Percentiles rank a stretch among this genome's conserved stretches.
These are phyloP conservation scores for Toxotes lorentzi DNA, from an alignment of 2,797 vertebrate genomes.

Conservation along the genomic window DNA sequence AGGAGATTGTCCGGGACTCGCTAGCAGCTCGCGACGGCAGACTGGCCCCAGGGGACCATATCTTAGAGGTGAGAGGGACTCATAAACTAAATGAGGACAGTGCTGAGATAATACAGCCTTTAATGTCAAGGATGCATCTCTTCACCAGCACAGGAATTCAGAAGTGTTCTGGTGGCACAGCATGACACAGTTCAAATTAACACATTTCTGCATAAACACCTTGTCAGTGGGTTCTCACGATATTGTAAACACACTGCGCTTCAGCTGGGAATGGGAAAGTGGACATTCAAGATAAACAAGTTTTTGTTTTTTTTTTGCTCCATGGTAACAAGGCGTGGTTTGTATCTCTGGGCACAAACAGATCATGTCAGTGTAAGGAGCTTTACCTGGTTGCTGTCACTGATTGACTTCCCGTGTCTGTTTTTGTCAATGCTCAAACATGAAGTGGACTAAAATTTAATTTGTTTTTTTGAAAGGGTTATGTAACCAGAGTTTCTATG, in stretches of 20 bases:
- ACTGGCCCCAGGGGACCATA: conserved; percentile 94
- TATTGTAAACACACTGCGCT: conserved; percentile 54
- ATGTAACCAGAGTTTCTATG: not conserved
- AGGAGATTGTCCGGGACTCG: conserved; percentile 91
- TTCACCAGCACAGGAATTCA: not conserved
- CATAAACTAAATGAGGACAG: not conserved
- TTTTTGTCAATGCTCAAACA: conserved; percentile 34
- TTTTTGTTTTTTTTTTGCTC: conserved; percentile 43
- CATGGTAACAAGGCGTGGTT: conserved; percentile 68
- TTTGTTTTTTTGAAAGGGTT: not conserved
- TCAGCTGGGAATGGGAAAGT: conserved; percentile 40
- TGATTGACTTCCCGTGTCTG: conserved; percentile 30
- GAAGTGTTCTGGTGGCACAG: not conserved
- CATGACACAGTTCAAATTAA: conserved; percentile 16
- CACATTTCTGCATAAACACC: conserved; percentile 36
- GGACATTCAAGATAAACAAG: conserved; percentile 69
- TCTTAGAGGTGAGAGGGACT: conserved; percentile 88
- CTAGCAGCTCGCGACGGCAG: conserved; percentile 88
- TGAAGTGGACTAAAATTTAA: not conserved
- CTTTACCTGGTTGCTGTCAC: conserved; percentile 32
- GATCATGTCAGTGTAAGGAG: conserved; percentile 9
- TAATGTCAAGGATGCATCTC: conserved; percentile 11
- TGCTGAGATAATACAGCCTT: not conserved
- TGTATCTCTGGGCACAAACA: conserved; percentile 16
- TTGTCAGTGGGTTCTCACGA: conserved; percentile 4